phyloP scores from a whole-genome alignment of 1,140 invertebrate genomes.

The Fopius arisanus region DNA sequence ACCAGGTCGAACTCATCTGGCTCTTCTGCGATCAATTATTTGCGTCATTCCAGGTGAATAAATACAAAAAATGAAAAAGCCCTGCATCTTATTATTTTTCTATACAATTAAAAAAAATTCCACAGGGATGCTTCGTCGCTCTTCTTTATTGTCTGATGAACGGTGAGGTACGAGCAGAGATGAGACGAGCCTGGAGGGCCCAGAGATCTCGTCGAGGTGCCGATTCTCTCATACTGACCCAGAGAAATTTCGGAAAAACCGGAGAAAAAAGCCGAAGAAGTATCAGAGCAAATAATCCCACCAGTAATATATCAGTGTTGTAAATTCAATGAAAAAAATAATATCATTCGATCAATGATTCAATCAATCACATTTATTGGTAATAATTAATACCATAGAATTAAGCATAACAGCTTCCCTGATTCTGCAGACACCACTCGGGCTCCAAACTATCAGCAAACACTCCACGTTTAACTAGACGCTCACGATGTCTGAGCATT shows the following conservation, averaged over 20 bases:
- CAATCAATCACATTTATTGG: no score
- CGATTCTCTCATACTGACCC: constrained; percentile 25
- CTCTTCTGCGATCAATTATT: constrained; percentile 77
- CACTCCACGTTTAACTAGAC: constrained; percentile 74
- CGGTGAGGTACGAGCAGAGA: constrained; percentile 66
- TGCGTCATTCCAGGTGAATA: constrained; percentile 76
- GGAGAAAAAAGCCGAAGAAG: constrained; percentile 1
- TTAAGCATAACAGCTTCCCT: constrained; percentile 69
- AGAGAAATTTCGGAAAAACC: constrained; percentile 15
- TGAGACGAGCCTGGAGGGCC: constrained; percentile 47
- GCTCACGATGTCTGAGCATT: constrained; percentile 74
- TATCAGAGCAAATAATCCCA: constrained; percentile 2
- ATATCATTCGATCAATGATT: background rate
- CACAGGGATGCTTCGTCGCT: constrained; percentile 69
- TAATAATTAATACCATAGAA: background rate
- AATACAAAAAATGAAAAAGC: background rate
- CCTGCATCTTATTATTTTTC: no score
- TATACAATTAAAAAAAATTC: background rate
- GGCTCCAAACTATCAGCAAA: constrained; percentile 77
- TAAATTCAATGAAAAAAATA: constrained; percentile 18
- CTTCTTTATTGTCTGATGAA: constrained; percentile 71
- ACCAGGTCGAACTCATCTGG: constrained; percentile 70
- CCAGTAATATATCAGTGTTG: constrained; percentile 24
- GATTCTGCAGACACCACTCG: constrained; percentile 83
- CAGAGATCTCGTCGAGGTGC: constrained; percentile 39